A percentile compares a stretch with the other conserved stretches of the same genome.
Evolutionary conservation across 2,797 vertebrate genomes (phyloP).

Genomic region (Echeneis naucrates): DNA sequence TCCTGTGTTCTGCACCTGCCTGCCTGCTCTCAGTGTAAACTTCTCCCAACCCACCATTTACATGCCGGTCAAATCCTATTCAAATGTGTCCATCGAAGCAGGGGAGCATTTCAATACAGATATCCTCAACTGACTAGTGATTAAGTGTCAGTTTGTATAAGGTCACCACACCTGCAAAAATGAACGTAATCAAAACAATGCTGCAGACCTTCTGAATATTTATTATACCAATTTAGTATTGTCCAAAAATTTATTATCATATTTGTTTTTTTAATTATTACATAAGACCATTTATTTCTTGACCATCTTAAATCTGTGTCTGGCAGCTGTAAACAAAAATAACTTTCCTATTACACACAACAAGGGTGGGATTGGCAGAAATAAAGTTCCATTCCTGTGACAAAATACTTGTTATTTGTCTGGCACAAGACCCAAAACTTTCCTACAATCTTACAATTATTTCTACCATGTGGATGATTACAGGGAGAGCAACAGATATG

Average conservation of each 20-base stretch:
- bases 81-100: conserved; percentile 82
- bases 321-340: conserved; percentile 61
- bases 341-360: conserved; percentile 64
- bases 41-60: conserved; percentile 79
- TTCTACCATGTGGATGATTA: conserved; percentile 71
- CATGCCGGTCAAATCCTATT: conserved; percentile 85
- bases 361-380: conserved; percentile 44
- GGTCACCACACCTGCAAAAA: conserved; percentile 59
- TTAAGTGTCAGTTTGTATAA: conserved; percentile 77
- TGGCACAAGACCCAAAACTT: conserved; percentile 63
- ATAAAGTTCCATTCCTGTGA: conserved; percentile 55
- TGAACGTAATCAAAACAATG: conserved; percentile 64
- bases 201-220: conserved; percentile 39
- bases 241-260: not conserved
- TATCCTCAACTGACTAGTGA: conserved; percentile 57
- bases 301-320: conserved; percentile 45
- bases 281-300: conserved; percentile 6
- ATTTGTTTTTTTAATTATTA: conserved; percentile 16
- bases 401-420: conserved; percentile 70
- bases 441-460: conserved; percentile 74
- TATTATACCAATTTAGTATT: conserved; percentile 29
- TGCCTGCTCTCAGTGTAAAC: conserved; percentile 65
- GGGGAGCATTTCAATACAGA: conserved; percentile 77
- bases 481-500: conserved; percentile 67
- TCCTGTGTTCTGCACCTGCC: conserved; percentile 75